Conservation (phyloP, 2,113 vertebrate species). For the Acrocephalus kingi region DNA sequence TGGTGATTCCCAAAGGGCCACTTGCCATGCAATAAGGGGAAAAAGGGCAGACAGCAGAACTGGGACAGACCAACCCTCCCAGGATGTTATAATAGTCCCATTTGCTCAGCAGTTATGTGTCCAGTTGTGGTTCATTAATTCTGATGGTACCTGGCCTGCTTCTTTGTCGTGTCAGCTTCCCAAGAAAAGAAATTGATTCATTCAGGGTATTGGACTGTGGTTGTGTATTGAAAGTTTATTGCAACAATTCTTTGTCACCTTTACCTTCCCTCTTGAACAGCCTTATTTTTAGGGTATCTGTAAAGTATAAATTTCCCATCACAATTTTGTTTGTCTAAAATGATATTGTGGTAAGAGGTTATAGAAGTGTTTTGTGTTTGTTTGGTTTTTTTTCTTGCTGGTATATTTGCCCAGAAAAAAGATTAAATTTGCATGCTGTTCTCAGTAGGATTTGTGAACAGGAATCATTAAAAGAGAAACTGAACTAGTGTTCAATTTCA, state of each 20-base stretch:
- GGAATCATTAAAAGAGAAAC: not conserved
- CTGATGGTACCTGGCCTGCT: not conserved
- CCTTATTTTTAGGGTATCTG: not conserved
- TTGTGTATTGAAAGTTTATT: not conserved
- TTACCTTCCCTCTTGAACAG: accelerated
- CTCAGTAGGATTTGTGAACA: not conserved
- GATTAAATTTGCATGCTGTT: not conserved
- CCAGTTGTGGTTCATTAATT: slow-evolving; percentile 8
- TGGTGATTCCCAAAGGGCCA: not conserved
- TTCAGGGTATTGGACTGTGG: not conserved
- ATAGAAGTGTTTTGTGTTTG: not conserved
- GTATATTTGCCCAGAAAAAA: not conserved
- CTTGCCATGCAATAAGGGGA: not conserved
- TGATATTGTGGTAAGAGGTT: not conserved
- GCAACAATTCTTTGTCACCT: not conserved
- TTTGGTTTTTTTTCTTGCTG: not conserved
- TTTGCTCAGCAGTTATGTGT: slow-evolving; percentile 21
- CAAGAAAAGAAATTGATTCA: not conserved
- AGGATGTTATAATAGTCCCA: not conserved
- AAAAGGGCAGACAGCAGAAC: slow-evolving; percentile 12
- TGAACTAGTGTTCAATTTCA: not conserved
- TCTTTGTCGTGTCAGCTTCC: not conserved
- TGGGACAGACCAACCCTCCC: not conserved
- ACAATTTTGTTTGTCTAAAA: not conserved
- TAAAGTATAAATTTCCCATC: not conserved